Conservation (phyloP, 2,797 vertebrate species). For the Sebastiscus tertius region DNA sequence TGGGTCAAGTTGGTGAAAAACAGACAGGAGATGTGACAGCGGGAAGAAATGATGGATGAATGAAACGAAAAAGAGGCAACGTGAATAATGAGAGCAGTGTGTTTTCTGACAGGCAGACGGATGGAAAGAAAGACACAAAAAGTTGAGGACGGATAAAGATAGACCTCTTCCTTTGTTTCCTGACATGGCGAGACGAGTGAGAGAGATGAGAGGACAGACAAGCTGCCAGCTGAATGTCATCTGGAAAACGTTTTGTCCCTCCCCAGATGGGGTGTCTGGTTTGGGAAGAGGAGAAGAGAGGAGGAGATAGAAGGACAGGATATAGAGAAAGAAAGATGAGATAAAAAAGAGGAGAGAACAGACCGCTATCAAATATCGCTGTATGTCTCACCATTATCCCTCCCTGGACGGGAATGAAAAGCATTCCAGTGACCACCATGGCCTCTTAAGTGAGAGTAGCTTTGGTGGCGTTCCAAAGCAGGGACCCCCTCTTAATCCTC, state of each 20-base stretch:
- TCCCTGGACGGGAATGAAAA: slow-evolving; percentile 38
- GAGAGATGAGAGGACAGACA: slow-evolving; percentile 13
- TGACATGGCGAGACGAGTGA: slow-evolving; percentile 18
- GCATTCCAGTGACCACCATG: slow-evolving; percentile 32
- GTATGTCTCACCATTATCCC: background rate
- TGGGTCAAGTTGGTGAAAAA: slow-evolving; percentile 6
- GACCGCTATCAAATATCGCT: slow-evolving; percentile 11
- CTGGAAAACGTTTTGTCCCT: slow-evolving; percentile 47
- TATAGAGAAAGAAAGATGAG: background rate
- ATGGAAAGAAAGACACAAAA: background rate
- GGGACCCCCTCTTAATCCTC: slow-evolving; percentile 33
- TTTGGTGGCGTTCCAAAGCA: slow-evolving; percentile 10
- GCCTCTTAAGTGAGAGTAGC: slow-evolving; percentile 1
- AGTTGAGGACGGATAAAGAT: slow-evolving; percentile 3
- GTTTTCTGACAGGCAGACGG: slow-evolving; percentile 22
- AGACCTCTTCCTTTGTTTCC: background rate
- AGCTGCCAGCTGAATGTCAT: slow-evolving; percentile 32
- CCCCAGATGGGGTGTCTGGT: slow-evolving; percentile 40
- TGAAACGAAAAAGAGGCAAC: slow-evolving; percentile 18
- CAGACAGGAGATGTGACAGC: slow-evolving; percentile 6
- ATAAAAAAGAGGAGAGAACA: background rate
- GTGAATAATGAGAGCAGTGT: slow-evolving; percentile 36
- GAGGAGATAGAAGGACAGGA: background rate
- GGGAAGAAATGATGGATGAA: slow-evolving; percentile 27
- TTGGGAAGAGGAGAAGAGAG: background rate